phyloP scores from a whole-genome alignment of 2,797 vertebrate genomes.

The Leuciscus waleckii region DNA sequence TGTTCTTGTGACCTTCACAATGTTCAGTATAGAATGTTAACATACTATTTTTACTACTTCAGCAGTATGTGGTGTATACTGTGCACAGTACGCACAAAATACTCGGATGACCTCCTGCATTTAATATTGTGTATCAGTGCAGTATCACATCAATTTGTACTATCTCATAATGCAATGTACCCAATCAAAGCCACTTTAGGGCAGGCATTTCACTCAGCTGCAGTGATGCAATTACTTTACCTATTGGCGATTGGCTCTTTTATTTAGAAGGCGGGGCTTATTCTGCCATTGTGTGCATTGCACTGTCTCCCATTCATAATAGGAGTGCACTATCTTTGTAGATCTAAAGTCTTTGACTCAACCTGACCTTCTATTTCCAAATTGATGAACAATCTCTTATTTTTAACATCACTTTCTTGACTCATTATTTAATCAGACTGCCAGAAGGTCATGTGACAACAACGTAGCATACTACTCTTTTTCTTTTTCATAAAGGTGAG shows the following conservation, averaged over 20 bases:
- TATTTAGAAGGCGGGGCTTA: background rate
- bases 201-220: background rate
- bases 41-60: background rate
- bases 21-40: background rate
- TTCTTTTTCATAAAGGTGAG: background rate
- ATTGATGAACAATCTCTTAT: background rate
- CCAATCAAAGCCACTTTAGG: background rate
- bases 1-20: slow-evolving; percentile 3
- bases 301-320: background rate
- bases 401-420: background rate
- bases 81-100: background rate
- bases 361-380: background rate
- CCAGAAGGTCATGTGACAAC: background rate
- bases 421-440: background rate
- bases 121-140: background rate
- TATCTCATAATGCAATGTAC: background rate
- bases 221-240: background rate
- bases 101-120: background rate
- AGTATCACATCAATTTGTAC: background rate
- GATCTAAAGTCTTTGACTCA: background rate
- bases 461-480: background rate
- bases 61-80: background rate
- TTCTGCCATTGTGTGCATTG: background rate
- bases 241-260: background rate
- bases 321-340: background rate